Conservation (phyloP, 2,113 vertebrate species). For the Motacilla alba region DNA sequence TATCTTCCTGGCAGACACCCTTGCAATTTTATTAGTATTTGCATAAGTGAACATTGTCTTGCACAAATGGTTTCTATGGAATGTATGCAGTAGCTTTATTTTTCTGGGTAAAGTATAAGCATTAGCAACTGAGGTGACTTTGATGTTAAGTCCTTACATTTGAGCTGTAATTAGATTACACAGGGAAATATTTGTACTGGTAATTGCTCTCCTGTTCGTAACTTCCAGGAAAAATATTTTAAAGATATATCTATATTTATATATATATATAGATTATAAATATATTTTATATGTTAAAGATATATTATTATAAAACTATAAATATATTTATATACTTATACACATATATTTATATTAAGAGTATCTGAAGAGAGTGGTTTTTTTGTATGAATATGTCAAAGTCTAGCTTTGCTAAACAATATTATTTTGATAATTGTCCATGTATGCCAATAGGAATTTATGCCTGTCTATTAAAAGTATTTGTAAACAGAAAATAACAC, state of each 20-base stretch:
- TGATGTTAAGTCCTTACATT: neutral
- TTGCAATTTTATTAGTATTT: neutral
- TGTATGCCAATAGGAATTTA: neutral
- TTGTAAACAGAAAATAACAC: neutral
- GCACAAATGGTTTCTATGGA: neutral
- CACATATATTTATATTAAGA: neutral
- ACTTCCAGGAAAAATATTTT: neutral
- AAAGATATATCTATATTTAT: neutral
- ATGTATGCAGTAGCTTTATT: neutral
- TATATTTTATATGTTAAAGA: too few species aligned
- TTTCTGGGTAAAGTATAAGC: neutral
- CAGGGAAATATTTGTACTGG: neutral
- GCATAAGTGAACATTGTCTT: neutral
- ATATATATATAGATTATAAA: neutral
- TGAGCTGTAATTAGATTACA: neutral
- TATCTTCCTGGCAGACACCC: neutral
- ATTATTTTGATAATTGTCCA: neutral
- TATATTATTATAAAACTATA: neutral
- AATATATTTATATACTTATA: neutral
- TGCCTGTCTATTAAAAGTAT: neutral
- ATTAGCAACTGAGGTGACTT: neutral
- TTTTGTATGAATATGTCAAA: neutral
- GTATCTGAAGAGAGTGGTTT: neutral
- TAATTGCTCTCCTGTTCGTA: neutral
- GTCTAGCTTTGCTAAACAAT: neutral